Evolutionary conservation across 2,888 invertebrate genomes (phyloP).

Genomic region (Bellardia pandia): DNA sequence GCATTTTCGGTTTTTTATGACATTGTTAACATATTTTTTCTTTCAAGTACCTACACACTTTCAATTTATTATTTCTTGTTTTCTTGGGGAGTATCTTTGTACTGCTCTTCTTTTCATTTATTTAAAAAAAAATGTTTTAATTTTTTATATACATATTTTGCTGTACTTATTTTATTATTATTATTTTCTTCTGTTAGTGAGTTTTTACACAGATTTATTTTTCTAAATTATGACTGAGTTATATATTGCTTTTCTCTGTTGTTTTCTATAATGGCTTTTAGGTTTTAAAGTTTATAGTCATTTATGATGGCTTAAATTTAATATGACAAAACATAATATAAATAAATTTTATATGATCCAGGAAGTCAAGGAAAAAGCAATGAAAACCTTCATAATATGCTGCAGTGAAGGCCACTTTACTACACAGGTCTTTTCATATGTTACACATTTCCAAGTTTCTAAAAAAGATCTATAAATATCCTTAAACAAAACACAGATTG

Average conservation of each 20-base stretch:
- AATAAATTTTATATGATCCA: not conserved
- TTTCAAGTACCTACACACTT: constrained; percentile 8
- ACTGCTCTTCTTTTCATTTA: not conserved
- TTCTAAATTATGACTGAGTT: constrained; percentile 44
- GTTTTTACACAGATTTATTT: constrained; percentile 25
- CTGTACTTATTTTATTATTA: not conserved
- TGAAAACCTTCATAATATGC: not conserved
- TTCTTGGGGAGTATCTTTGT: not conserved
- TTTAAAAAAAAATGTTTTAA: constrained; percentile 3
- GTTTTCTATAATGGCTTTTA: constrained; percentile 29
- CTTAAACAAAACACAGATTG: too few species aligned
- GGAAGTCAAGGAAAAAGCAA: not conserved
- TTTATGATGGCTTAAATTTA: constrained; percentile 46
- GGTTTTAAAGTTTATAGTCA: constrained; percentile 44
- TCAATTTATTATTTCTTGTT: constrained; percentile 3
- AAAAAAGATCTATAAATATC: too few species aligned
- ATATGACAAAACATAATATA: not conserved
- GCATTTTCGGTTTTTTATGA: constrained; percentile 47
- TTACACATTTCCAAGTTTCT: too few species aligned
- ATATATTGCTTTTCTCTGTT: not conserved
- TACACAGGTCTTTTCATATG: too few species aligned
- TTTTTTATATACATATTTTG: not conserved
- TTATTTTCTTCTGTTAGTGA: not conserved
- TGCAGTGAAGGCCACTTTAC: not conserved
- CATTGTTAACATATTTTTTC: constrained; percentile 52